Evolutionary conservation across 2,113 vertebrate genomes (phyloP).

Genomic region (Oceanodroma tethys): DNA sequence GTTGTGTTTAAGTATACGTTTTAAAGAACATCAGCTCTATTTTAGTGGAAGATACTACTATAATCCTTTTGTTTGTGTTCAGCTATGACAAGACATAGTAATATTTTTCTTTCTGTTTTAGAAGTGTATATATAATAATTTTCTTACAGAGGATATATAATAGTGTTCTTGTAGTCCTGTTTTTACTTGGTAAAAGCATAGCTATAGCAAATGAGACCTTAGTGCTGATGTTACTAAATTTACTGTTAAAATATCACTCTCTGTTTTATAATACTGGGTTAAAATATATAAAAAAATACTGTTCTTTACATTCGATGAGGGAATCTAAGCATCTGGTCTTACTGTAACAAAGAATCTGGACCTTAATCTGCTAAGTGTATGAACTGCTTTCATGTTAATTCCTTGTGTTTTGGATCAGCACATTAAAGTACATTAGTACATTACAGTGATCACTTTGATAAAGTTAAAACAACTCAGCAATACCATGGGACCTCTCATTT

Average conservation of each 20-base stretch:
- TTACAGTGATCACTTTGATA: background rate
- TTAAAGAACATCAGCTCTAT: background rate
- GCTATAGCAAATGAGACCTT: background rate
- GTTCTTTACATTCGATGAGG: background rate
- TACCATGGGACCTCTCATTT: background rate
- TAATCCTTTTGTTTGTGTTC: background rate
- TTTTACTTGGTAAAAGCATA: background rate
- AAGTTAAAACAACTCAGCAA: background rate
- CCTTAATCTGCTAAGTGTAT: background rate
- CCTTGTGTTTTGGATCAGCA: background rate
- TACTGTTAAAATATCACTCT: background rate
- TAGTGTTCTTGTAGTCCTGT: background rate
- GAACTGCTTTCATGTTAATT: fast-evolving
- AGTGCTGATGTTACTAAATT: background rate
- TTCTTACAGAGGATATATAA: background rate
- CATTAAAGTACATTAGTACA: background rate
- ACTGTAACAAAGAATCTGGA: background rate
- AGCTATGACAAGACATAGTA: background rate
- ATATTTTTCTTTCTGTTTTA: background rate
- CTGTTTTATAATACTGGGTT: background rate
- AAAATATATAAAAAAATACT: background rate
- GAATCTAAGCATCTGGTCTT: background rate
- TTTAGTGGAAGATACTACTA: background rate
- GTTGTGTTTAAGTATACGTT: background rate
- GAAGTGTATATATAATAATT: background rate